phyloP scores from a whole-genome alignment of 1,140 invertebrate genomes.

The Trigoniulus corallinus region DNA sequence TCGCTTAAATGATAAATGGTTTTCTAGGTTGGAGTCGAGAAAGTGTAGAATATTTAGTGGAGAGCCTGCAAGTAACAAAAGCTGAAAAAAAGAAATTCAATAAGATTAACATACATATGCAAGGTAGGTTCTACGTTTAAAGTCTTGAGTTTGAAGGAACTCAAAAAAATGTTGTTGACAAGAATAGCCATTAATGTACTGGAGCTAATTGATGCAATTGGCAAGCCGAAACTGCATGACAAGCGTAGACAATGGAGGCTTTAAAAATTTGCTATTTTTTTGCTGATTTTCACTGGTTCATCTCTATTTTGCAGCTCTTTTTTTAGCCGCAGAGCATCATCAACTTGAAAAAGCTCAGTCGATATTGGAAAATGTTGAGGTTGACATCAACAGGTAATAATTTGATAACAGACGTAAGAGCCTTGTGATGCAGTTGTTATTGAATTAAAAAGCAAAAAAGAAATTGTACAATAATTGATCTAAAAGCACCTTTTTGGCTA shows the following conservation, averaged over 20 bases:
- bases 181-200: not conserved
- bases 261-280: not conserved
- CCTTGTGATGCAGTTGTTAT: no score
- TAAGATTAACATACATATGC: slow-evolving; percentile 62
- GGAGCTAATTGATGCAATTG: not conserved
- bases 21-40: slow-evolving; percentile 19
- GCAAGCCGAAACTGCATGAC: not conserved
- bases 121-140: slow-evolving; percentile 42
- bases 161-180: not conserved
- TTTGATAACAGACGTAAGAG: no score
- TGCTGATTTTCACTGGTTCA: not conserved
- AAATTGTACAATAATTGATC: no score
- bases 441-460: no score
- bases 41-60: slow-evolving; percentile 22
- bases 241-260: no score
- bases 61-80: slow-evolving; percentile 22
- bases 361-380: slow-evolving; percentile 74
- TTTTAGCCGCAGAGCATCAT: slow-evolving; percentile 80
- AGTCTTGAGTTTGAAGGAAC: not conserved
- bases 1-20: not conserved
- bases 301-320: slow-evolving; percentile 43
- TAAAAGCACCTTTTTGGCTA: no score
- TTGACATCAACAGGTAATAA: slow-evolving; percentile 75
- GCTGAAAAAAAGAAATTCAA: slow-evolving; percentile 35
- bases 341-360: slow-evolving; percentile 75